Conservation (phyloP, 2,797 vertebrate genomes). For the Moxostoma hubbsi region DNA sequence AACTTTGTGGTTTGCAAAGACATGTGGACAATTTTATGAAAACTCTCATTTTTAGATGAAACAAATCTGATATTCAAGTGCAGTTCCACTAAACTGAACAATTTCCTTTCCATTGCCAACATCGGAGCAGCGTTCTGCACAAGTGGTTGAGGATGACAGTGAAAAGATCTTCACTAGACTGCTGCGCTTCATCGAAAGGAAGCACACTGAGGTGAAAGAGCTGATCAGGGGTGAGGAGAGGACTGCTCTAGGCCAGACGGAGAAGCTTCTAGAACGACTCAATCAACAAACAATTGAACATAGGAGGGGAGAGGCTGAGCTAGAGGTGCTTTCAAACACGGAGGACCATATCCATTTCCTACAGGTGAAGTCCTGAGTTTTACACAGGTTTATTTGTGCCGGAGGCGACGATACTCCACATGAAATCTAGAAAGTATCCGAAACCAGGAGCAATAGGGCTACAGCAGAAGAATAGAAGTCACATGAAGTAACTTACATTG, state of each 20-base stretch:
- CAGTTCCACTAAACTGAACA: background rate
- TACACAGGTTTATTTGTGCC: conserved; percentile 4
- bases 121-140: conserved; percentile 69
- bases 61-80: background rate
- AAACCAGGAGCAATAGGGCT: background rate
- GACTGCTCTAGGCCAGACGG: conserved; percentile 65
- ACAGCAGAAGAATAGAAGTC: background rate
- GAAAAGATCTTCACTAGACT: conserved; percentile 75
- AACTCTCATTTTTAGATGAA: too few relatives aligned
- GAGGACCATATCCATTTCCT: conserved; percentile 76
- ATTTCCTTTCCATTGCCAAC: background rate
- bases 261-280: conserved; percentile 70
- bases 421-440: background rate
- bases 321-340: conserved; percentile 69
- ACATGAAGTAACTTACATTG: background rate
- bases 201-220: conserved; percentile 71
- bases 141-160: conserved; percentile 73
- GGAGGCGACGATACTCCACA: background rate
- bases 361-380: conserved; percentile 64
- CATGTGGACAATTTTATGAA: too few relatives aligned
- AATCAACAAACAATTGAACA: conserved; percentile 65
- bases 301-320: conserved; percentile 61
- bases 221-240: conserved; percentile 70
- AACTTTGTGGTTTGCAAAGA: too few relatives aligned
- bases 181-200: conserved; percentile 77